These are phyloP conservation scores for Manduca sexta DNA, from an alignment of 1,140 invertebrate genomes.

Conservation along the genomic window DNA sequence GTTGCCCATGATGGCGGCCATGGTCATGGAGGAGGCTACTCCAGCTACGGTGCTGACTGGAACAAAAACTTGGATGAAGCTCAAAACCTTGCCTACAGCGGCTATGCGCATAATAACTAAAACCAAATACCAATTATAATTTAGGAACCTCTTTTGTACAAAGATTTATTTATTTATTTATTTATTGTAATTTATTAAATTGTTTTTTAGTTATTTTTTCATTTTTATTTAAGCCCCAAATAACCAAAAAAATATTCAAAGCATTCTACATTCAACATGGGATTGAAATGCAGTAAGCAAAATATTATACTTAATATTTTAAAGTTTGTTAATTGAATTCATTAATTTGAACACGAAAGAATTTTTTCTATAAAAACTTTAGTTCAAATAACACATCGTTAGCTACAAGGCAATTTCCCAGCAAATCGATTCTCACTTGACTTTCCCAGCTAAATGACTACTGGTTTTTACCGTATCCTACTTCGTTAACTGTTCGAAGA, in stretches of 20 bases:
- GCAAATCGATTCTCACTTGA: no score
- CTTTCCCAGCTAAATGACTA: no score
- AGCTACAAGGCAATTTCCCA: no score
- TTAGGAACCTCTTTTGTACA: slow-evolving; percentile 51
- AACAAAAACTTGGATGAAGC: slow-evolving; percentile 65
- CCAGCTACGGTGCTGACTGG: slow-evolving; percentile 59
- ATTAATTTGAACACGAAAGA: no score
- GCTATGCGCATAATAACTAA: slow-evolving; percentile 51
- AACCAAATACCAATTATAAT: slow-evolving; percentile 17
- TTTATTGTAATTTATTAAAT: slow-evolving; percentile 5
- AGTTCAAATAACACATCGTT: no score
- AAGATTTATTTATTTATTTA: slow-evolving; percentile 28
- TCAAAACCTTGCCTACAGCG: slow-evolving; percentile 59
- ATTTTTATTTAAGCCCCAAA: background rate
- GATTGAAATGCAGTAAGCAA: no score
- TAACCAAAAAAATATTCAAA: background rate
- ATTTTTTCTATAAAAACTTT: no score
- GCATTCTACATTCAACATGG: no score
- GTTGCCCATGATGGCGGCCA: slow-evolving; percentile 43
- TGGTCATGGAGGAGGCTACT: slow-evolving; percentile 36
- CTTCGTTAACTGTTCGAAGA: no score
- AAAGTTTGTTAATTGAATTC: no score
- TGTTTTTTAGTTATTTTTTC: background rate
- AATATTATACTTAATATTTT: no score
- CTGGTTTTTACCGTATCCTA: no score